Evolutionary conservation across 1,140 invertebrate species (phyloP), one percentile per base, ranked within the genome.

Genomic region (Hesperophylax magnus): DNA sequence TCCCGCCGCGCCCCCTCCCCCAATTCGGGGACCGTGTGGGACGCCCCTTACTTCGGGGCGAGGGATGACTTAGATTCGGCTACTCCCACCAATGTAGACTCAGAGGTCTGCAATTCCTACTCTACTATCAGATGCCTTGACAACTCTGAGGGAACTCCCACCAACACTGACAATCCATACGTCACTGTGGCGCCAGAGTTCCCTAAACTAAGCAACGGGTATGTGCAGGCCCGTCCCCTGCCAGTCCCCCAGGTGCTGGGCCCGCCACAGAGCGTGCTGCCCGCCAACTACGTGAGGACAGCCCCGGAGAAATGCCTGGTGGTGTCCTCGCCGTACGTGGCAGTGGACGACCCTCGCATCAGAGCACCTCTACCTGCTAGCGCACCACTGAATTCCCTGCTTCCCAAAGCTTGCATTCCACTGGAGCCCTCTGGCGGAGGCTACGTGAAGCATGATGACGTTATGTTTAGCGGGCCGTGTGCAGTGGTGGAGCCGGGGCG

Each of bases 401-500:
- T 47, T 47, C 39, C 39, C 39, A 47, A 47, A 14, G 39, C 39
- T 2, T 18, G 15, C 22, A 31, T 20, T 24, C 34, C 24, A 18
- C 22, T 31, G 20, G 47, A 52, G 20, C 52, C 63, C 17, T 65
- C 52, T 15, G 17, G 6, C 20, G 60, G 65, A 17, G 82, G 82
- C 9, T 83, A 83, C 27, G 82, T 83, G 6, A 79, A 65, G 39
- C 24, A 78, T 52, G 77, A 77, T 5, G 72, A 81, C 24, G 18
- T 20, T 20, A 76, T 56, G 39, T 39, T 67, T 31, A 22, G 24
- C 47, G 11, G 24, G 14, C 52, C 15, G 4, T 34, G n/a, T 47
- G 17, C 69, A 20, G 34, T 20, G n/a, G 34, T 72, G 17, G 20
- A n/a, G 0, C 69, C 69, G 11, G 53, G 52, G 7, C 75, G 61